These are phyloP conservation scores for Virgularia gustaviana DNA, from an alignment of 92 coral and sea anemone species.

Conservation along the genomic window DNA sequence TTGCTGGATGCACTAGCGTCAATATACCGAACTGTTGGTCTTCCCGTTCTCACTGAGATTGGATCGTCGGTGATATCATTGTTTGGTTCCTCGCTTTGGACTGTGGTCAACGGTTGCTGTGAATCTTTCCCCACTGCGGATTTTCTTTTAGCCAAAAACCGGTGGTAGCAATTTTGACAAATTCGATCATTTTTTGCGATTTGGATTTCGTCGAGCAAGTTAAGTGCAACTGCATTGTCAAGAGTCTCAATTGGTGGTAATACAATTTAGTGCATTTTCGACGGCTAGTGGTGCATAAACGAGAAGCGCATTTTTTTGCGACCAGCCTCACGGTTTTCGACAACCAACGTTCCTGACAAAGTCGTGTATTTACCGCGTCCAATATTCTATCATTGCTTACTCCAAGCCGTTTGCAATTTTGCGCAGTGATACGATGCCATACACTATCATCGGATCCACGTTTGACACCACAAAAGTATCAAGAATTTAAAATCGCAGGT, in stretches of 20 bases:
- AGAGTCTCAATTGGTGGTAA: constrained; percentile 3
- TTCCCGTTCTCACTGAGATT: background rate
- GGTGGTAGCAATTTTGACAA: constrained; percentile 19
- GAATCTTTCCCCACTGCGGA: no score
- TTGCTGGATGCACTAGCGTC: constrained; percentile 1
- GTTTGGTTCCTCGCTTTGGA: no score
- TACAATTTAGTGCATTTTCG: background rate
- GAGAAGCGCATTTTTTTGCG: background rate
- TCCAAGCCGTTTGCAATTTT: background rate
- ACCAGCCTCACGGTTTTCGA: background rate
- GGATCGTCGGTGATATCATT: no score
- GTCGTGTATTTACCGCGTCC: background rate
- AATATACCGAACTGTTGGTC: background rate
- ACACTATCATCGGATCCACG: background rate
- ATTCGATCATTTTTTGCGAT: constrained; percentile 2
- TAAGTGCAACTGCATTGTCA: background rate
- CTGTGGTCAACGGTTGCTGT: no score
- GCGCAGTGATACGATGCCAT: background rate
- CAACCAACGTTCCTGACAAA: background rate
- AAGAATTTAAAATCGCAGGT: background rate
- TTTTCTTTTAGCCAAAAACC: no score
- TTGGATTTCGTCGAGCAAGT: constrained; percentile 10
- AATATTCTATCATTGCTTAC: background rate
- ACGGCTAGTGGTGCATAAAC: no score
- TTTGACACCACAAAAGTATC: background rate